Conservation (phyloP, 1,140 invertebrate genomes). For the Penaeus vannamei region DNA sequence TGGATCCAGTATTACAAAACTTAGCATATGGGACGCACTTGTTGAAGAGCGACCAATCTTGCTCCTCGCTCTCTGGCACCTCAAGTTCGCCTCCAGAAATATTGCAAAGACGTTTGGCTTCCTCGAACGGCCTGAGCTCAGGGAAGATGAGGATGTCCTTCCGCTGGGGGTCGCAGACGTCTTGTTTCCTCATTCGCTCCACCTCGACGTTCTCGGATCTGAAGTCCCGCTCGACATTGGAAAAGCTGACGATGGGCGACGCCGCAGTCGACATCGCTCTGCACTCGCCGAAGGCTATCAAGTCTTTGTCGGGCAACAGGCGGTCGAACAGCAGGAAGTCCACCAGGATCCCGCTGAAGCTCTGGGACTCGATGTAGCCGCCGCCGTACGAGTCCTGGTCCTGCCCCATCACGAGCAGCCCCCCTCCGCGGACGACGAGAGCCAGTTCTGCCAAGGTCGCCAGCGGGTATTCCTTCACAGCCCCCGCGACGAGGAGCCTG, state of each 20-base stretch:
- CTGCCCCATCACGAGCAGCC: background rate
- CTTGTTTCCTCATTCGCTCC: too few relatives aligned
- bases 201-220: background rate
- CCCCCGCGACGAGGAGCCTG: background rate
- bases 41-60: background rate
- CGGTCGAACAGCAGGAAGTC: background rate
- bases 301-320: background rate
- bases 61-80: background rate
- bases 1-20: background rate
- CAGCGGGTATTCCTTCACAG: background rate
- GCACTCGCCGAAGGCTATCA: background rate
- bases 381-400: background rate
- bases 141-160: conserved; percentile 12
- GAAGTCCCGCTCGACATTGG: background rate
- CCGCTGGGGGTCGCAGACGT: background rate
- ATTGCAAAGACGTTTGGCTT: background rate
- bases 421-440: background rate
- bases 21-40: background rate
- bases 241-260: background rate
- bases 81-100: background rate
- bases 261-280: background rate
- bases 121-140: background rate
- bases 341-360: background rate
- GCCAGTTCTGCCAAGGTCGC: background rate
- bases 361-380: background rate